Base-by-base conservation (phyloP, 2,797 vertebrate genomes). In the Vultur gryphus region DNA sequence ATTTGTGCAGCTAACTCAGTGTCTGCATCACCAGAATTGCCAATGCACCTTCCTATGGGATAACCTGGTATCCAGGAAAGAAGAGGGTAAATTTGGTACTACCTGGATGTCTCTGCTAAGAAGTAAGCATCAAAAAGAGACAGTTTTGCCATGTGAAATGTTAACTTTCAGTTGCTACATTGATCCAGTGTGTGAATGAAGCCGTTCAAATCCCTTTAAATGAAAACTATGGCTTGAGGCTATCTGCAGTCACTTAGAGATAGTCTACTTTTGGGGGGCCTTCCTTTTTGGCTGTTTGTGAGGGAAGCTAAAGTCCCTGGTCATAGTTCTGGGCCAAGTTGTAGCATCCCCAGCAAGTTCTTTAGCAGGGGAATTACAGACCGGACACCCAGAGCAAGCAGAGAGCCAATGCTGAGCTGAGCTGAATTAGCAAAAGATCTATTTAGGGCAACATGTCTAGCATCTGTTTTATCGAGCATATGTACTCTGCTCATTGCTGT, bases 361-460 rank as follows among this genome's bases (percentile, higher is more conserved):
- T 76, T 87, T 69, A 79, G 21, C 28, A 16, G 35, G 7, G 39
- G 19, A 87, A 72, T 78, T 85, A 51, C 16, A 44, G 41, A 62
- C 51, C 1, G 19, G 79, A 78, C 87, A 89, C 15, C 13, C 61
- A 88, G 69, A 67, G 49, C 61, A 94, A 92, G 75, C 49, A 76
- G 28, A 91, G 57, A 87, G 55, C 37, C 54, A 91, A 48, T 2
- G 2, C 18, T 66, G 58, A 93, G 2, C 18, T 66, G 58, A 93
- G 82, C 44, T 92, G 65, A 93, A 94, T 92, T 96, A 94, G 55
- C 48, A 76, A 70, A 93, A 78, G 43, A 61, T 75, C 72, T 96
- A 69, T 94, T 95, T 92, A 91, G 84, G 71, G 77, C 92, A 94
- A 80, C 33, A 59, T 16, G 67, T 71, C 75, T 77, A 87, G 70